Base-by-base conservation (phyloP, 1,140 invertebrate species). In the Gyrodactylus salaris region DNA sequence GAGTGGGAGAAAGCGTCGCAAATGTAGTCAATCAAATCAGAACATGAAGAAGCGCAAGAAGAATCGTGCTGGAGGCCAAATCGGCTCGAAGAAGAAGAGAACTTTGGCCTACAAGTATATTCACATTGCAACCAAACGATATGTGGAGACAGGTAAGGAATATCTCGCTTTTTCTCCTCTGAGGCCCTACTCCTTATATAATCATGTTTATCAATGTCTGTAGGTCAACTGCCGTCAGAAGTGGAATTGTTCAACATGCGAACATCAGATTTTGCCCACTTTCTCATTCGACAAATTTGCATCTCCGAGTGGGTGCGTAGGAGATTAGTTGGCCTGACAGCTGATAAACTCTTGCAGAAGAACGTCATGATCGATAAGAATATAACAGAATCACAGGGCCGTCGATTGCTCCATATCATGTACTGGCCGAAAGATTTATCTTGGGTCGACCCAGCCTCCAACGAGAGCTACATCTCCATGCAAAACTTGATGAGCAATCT, bases 321-420 rank as follows among this genome's bases (percentile, higher is more conserved):
- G 19, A 24, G 1, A 2, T 71, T 71, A 20, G 21, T 25, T 25
- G 24, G 25, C 19, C 21, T 25, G 26, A 71, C n/a, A 1, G 24
- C 70, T 20, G 21, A 21, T 1, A 1, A 20, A 1, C 70, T 71
- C 1, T 20, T 71, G 1, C n/a, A 26, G 2, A 25, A 71, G 1
- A 71, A 71, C 24, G 70, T 71, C 23, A 21, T 71, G 23, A 71
- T 71, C 70, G 70, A 71, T n/a, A 71, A 71, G 24, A 71, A 71
- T 25, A 71, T 71, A 23, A 24, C 21, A 23, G 25, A 71, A 21
- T 24, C 20, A 23, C 70, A 71, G 26, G 70, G 21, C 1, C 21
- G 70, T 16, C 21, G 25, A 16, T 26, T 71, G 1, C n/a, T 71
- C 23, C 21, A 71, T 26, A 71, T 71, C 1, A 71, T 71, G 7